Percentiles rank a stretch among this genome's conserved stretches.
These are phyloP conservation scores for Silurus meridionalis DNA, from an alignment of 2,113 vertebrate genomes.

Conservation along the genomic window DNA sequence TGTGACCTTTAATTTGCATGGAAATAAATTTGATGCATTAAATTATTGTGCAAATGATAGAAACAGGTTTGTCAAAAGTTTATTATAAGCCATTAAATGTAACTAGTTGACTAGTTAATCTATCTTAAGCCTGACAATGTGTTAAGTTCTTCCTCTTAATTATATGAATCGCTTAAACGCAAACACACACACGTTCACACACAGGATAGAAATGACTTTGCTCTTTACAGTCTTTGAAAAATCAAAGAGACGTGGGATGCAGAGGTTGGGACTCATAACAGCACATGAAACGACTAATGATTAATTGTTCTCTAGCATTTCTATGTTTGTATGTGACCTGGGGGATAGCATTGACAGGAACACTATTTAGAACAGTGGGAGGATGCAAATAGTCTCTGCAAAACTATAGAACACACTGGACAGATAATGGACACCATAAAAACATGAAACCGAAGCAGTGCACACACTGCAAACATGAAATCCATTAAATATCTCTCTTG, in stretches of 20 bases:
- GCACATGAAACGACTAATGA: conserved; percentile 42
- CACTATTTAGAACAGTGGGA: conserved; percentile 28
- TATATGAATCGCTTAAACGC: background rate
- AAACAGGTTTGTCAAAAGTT: background rate
- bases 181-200: background rate
- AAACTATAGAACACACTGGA: background rate
- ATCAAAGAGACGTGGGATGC: conserved; percentile 41
- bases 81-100: background rate
- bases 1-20: background rate
- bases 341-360: conserved; percentile 32
- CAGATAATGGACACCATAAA: background rate
- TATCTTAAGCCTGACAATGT: background rate
- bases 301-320: conserved; percentile 38
- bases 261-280: conserved; percentile 26
- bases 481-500: background rate
- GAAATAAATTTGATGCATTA: background rate
- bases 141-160: background rate
- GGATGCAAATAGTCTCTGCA: conserved; percentile 28
- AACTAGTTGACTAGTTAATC: background rate
- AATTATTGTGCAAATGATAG: background rate
- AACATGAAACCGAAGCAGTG: background rate
- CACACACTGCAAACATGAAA: background rate
- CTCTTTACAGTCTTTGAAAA: conserved; percentile 32
- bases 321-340: conserved; percentile 41
- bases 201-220: conserved; percentile 34